Base-by-base conservation (phyloP, 2,797 vertebrate species). In the Holocentrus rufus region DNA sequence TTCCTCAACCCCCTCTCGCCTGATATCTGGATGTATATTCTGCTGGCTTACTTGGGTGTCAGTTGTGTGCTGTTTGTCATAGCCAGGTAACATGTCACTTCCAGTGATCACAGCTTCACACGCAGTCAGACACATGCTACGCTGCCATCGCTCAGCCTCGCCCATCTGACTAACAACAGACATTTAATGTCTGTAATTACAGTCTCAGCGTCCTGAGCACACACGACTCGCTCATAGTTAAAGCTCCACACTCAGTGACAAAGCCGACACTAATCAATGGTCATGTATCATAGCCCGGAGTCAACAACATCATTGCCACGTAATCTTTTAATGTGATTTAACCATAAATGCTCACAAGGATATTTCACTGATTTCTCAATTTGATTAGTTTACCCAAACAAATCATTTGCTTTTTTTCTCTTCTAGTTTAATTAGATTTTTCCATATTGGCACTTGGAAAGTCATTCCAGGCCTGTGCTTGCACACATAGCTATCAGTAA, bases 1-100 rank as follows among this genome's bases (percentile, higher is more conserved):
- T 99, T 99, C 96, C 97, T 99, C 95, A 99, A 98, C 96, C 98
- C 98, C 90, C 98, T 99, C 91, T 99, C 98, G 93, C 97, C 98
- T 79, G 98, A 99, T 97, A 99, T 99, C 97, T 99, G 98, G 98
- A 99, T 99, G 97, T 99, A 99, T 98, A 98, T 99, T 98, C 97
- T 99, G 97, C 97, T 99, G 96, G 98, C 98, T 96, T 99, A 97
- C 98, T 98, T 99, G 97, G 98, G 97, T 97, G 98, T 99, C 97
- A 99, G 98, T 98, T 99, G 98, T 98, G 98, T 99, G 98, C 98
- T 99, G 96, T 99, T 99, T 99, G 98, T 99, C 96, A 99, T 99
- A 96, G 98, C 98, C 97, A 99, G 98, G 98, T 99, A 98, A 99
- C 97, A 99, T 97, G 93, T 90, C 94, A 87, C 88, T 80, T 84